Percentiles rank a stretch among this genome's conserved stretches.
These are phyloP conservation scores for Leuciscus idus DNA, from an alignment of 2,113 vertebrate species.

Conservation along the genomic window DNA sequence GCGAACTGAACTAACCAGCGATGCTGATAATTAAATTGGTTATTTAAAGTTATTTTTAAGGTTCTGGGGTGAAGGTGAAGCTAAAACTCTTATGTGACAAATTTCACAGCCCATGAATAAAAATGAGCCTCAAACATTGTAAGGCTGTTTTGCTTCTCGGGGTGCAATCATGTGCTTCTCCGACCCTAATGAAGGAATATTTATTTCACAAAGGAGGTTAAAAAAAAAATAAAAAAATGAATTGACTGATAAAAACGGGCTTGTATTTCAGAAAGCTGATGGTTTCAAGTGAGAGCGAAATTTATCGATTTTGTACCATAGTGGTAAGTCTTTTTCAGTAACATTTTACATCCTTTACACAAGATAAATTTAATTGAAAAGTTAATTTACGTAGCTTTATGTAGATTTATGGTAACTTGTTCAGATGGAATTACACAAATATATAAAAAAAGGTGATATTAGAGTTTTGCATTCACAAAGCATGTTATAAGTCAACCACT, in stretches of 20 bases:
- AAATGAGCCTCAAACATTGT: slow-evolving; percentile 19
- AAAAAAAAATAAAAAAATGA: too few species aligned
- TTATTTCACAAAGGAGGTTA: neutral
- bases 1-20: slow-evolving; percentile 32
- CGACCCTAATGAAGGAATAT: neutral
- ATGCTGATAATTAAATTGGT: slow-evolving; percentile 53
- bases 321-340: neutral
- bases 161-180: neutral
- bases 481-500: neutral
- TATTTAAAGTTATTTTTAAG: slow-evolving; percentile 37
- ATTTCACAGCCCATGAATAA: slow-evolving; percentile 12
- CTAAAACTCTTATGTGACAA: slow-evolving; percentile 25
- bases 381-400: neutral
- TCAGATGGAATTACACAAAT: neutral
- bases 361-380: neutral
- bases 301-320: neutral
- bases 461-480: neutral
- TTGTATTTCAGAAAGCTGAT: neutral
- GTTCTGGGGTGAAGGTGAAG: slow-evolving; percentile 35
- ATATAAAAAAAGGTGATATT: neutral
- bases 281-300: neutral
- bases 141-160: slow-evolving; percentile 2
- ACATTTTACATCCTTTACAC: neutral
- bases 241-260: neutral
- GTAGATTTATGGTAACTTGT: neutral